Evolutionary conservation across 1,140 invertebrate species (phyloP), one percentile per base, ranked within the genome.

Genomic region (Campoletis sonorensis): DNA sequence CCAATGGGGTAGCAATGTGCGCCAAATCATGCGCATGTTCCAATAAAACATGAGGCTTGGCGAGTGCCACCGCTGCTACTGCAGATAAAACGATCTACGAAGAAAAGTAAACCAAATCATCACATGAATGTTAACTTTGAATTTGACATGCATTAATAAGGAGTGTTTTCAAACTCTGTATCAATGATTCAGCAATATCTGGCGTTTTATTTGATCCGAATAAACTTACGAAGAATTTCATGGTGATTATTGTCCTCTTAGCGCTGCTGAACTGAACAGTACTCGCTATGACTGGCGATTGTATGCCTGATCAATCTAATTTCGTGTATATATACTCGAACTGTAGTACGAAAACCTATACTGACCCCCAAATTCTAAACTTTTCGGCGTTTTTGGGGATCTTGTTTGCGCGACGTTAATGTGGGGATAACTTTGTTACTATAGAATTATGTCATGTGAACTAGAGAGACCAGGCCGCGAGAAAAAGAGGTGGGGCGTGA

Each of bases 11-110:
- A 23, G 84, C 70, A 54, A 82, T 45, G 18, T 83, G 80, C 0
- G 72, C 33, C 13, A 15, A 11, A 5, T 26, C 4, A 3, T 71
- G 23, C 4, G 85, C 84, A 0, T 10, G 26, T 16, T 64, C 61
- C 61, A 13, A 64, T 4, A 85, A 23, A 10, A 85, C 11, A n/a
- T 54, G 51, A 7, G 88, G 84, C 8, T 79, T 79, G 4, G 86
- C 90, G 13, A 86, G 45, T 1, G 84, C 77, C 11, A 85, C 82
- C 15, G 85, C 83, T 49, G 89, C 51, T 0, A 89, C 68, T 61
- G 86, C 80, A 15, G 83, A 87, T 1, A 91, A 45, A 81, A 88
- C 61, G 33, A 89, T 82, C 89, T 91, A 79, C 4, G 86, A 81
- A 45, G 73, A 75, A 64, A 64, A 15, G 61, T 13, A 18, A 7